These are phyloP conservation scores for Atopsyche davidsoni DNA, from an alignment of 1,140 invertebrate genomes.

Conservation along the genomic window DNA sequence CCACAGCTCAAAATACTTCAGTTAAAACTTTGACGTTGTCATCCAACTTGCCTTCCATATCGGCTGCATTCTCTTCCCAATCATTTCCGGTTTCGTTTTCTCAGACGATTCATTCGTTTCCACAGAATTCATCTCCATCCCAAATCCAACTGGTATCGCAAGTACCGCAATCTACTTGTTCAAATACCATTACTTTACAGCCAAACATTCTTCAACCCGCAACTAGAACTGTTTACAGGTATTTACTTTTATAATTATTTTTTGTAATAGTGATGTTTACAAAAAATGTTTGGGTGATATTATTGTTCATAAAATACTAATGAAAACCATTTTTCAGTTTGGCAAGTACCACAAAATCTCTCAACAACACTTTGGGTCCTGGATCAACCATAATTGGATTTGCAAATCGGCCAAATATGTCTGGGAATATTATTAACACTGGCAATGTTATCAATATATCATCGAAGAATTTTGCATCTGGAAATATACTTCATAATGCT, in stretches of 20 bases:
- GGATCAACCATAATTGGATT: constrained; percentile 43
- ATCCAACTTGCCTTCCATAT: constrained; percentile 10
- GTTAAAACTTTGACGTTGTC: constrained; percentile 15
- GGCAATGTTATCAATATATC: constrained; percentile 44
- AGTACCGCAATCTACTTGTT: constrained; percentile 9
- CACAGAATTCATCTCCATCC: constrained; percentile 17
- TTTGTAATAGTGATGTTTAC: not conserved
- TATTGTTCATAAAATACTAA: constrained; percentile 2
- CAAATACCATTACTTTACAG: constrained; percentile 20
- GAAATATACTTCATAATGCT: constrained; percentile 46
- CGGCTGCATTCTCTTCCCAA: constrained; percentile 13
- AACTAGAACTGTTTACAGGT: constrained; percentile 28
- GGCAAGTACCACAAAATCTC: constrained; percentile 41
- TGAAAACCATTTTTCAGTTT: constrained; percentile 35
- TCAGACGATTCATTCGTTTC: constrained; percentile 21
- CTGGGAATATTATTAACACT: constrained; percentile 33
- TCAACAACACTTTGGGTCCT: constrained; percentile 45
- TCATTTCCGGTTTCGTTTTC: constrained; percentile 18
- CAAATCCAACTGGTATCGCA: constrained; percentile 22
- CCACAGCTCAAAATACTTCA: constrained; percentile 11
- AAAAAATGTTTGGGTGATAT: not conserved
- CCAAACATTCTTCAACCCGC: constrained; percentile 21
- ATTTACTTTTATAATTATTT: constrained; percentile 1
- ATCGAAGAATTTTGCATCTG: constrained; percentile 45
- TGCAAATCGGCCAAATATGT: constrained; percentile 39